Percentiles rank a stretch among this genome's conserved stretches.
These are phyloP conservation scores for Drosophila pruinosa DNA, from an alignment of 1,140 invertebrate genomes.

Conservation along the genomic window DNA sequence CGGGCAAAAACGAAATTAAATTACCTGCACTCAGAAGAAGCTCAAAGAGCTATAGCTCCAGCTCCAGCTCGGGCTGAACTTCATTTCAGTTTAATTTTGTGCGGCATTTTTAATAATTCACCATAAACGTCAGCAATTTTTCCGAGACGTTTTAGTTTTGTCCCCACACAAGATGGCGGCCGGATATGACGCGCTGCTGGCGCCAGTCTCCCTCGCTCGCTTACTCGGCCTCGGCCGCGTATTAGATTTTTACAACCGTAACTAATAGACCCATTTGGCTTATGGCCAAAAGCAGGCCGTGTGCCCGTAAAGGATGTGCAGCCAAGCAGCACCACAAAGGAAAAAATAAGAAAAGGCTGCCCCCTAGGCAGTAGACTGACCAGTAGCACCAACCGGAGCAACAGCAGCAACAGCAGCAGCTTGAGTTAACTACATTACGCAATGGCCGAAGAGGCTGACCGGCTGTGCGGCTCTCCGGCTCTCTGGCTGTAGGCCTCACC, in stretches of 20 bases:
- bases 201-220: constrained; percentile 45
- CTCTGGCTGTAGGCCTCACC: constrained; percentile 55
- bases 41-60: constrained; percentile 1
- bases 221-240: constrained; percentile 37
- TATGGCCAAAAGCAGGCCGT: constrained; percentile 64
- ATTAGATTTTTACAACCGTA: constrained; percentile 82
- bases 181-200: constrained; percentile 46
- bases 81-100: constrained; percentile 72
- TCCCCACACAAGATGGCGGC: constrained; percentile 10
- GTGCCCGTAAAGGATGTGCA: constrained; percentile 37
- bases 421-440: constrained; percentile 76
- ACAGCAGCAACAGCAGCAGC: constrained; percentile 39
- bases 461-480: no score
- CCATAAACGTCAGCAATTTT: constrained; percentile 71
- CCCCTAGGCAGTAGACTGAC: background rate
- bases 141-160: constrained; percentile 36
- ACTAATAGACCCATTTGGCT: constrained; percentile 81
- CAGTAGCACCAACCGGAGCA: constrained; percentile 1
- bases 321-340: constrained; percentile 16
- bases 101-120: constrained; percentile 80
- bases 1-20: constrained; percentile 39
- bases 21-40: constrained; percentile 71
- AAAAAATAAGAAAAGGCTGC: background rate
- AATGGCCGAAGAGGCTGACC: constrained; percentile 25
- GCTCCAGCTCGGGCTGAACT: constrained; percentile 33